Base-by-base conservation (phyloP, 2,797 vertebrate genomes). In the Macropus fuliginosus region DNA sequence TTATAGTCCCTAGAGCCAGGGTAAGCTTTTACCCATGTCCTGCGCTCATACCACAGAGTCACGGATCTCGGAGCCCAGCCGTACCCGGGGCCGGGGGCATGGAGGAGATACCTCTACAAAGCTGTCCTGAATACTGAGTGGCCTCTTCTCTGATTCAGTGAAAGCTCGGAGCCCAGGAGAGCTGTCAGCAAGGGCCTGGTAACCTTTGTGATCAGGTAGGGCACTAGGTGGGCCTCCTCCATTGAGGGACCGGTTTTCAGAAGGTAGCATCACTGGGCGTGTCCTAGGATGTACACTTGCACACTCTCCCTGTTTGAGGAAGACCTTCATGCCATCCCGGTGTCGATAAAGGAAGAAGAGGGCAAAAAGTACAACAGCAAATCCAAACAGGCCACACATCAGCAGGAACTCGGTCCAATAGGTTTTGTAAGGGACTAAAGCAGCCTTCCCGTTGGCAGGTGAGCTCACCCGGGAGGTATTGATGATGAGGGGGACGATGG, bases 351-450 rank as follows among this genome's bases (percentile, higher is more conserved):
- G 98, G 54, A 99, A 97, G 13, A 99, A 99, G 9, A 99, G 96
- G 3, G 99, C 98, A 94, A 99, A 98, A 81, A 99, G 98, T 0
- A 99, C 97, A 62, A 99, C 93, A 0, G 99, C 99, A 0, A 99
- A 97, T 0, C 97, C 99, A 0, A 99, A 99, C 24, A 99, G 99
- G 24, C 98, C 97, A 0, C 99, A 99, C 98, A 99, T 99, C 94
- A 99, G 99, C 54, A 99, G 98, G 97, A 99, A 99, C 98, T 99
- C 99, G 0, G 99, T 99, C 99, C 99, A 99, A 98, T 99, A 99
- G 59, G 99, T 99, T 98, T 99, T 99, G 93, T 98, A 98, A 0
- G 98, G 98, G 66, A 99, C 98, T 97, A 98, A 99, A 0, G 99
- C 98, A 0, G 98, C 99, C 3, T 97, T 97, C 0, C 97, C 95